Conservation (phyloP, 2,888 invertebrate genomes). For the Griposia aprilina region DNA sequence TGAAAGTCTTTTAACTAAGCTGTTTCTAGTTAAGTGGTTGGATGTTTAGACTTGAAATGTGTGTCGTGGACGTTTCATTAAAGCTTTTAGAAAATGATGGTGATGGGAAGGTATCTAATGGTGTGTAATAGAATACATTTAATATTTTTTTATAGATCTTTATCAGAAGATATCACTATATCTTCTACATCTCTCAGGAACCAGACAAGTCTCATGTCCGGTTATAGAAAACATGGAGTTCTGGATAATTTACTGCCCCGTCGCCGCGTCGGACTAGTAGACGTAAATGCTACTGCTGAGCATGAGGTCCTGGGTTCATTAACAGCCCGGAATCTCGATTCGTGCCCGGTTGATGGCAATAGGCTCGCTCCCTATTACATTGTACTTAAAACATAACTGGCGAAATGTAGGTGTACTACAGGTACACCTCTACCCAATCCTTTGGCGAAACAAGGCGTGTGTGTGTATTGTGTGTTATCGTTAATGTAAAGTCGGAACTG, state of each 20-base stretch:
- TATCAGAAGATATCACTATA: not conserved
- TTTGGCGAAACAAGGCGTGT: not conserved
- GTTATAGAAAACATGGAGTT: not conserved
- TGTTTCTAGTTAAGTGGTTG: constrained; percentile 44
- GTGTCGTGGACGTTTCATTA: constrained; percentile 19
- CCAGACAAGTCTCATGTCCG: not conserved
- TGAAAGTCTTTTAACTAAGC: constrained; percentile 70
- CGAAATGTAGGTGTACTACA: not conserved
- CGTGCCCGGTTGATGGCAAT: not conserved
- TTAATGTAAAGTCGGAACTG: not conserved
- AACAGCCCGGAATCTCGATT: not conserved
- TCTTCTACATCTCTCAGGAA: not conserved
- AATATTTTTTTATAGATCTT: not conserved
- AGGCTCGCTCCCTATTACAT: not conserved
- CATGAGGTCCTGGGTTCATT: not conserved
- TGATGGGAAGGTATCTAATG: not conserved
- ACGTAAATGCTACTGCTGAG: not conserved
- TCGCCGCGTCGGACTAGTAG: not conserved
- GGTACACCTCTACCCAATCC: not conserved
- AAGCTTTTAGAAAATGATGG: not conserved
- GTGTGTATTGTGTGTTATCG: not conserved
- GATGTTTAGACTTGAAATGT: constrained; percentile 25
- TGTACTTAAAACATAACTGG: not conserved
- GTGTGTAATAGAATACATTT: not conserved
- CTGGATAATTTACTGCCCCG: not conserved